Conservation (phyloP, 2,888 invertebrate genomes). For the Eristalinus aeneus region DNA sequence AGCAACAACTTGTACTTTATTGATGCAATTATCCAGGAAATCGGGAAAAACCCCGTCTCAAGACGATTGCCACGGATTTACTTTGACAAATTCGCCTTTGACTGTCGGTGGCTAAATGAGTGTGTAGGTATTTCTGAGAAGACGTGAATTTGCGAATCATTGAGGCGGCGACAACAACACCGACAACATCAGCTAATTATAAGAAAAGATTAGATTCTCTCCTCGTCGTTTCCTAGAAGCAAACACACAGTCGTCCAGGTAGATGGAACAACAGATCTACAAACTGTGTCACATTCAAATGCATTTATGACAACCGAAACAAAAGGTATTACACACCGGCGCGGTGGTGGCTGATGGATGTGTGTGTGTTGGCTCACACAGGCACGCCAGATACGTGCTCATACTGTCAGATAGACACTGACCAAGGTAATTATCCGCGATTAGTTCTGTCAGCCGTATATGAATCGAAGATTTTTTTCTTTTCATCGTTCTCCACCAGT, state of each 20-base stretch:
- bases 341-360: not conserved
- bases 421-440: conserved; percentile 66
- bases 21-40: conserved; percentile 42
- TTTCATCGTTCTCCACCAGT: conserved; percentile 2
- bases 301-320: conserved; percentile 67
- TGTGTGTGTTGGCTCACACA: not conserved
- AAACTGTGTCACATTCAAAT: conserved; percentile 69
- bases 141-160: conserved; percentile 47
- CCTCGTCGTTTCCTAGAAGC: conserved; percentile 26
- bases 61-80: not conserved
- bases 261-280: conserved; percentile 45
- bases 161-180: conserved; percentile 16
- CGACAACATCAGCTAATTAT: conserved; percentile 49
- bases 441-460: conserved; percentile 60
- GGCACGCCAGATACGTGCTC: conserved; percentile 5
- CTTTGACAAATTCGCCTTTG: conserved; percentile 4
- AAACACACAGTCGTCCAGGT: conserved; percentile 37
- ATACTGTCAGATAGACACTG: conserved; percentile 24
- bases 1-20: conserved; percentile 23
- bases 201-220: conserved; percentile 46
- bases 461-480: conserved; percentile 10
- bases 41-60: conserved; percentile 16
- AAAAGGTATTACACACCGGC: conserved; percentile 18
- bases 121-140: conserved; percentile 9
- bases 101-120: conserved; percentile 13